Conservation (phyloP, 2,888 invertebrate genomes). For the Troides aeacus region DNA sequence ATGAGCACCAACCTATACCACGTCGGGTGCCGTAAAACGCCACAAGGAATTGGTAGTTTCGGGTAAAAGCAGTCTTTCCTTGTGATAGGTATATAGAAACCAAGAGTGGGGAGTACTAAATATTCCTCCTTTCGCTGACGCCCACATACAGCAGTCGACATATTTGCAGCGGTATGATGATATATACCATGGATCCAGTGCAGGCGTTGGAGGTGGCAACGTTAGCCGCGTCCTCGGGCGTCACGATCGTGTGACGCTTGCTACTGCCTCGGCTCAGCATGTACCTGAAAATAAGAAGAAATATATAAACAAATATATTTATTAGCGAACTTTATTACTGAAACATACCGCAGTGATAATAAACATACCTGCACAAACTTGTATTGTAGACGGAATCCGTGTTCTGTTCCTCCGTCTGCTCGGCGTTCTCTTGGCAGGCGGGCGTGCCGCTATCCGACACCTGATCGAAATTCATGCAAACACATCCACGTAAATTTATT, state of each 20-base stretch:
- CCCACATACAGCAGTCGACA: no score
- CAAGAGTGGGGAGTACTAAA: no score
- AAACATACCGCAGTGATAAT: not conserved
- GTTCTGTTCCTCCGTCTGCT: constrained; percentile 58
- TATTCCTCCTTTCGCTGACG: no score
- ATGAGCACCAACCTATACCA: no score
- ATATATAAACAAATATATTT: no score
- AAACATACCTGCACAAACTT: constrained; percentile 61
- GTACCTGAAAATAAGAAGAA: constrained; percentile 77
- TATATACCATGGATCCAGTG: constrained; percentile 61
- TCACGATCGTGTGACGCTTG: constrained; percentile 89
- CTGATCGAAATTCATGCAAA: constrained; percentile 38
- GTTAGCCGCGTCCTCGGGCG: constrained; percentile 82
- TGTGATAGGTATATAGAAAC: no score
- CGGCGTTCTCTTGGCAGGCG: constrained; percentile 44
- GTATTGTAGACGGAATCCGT: constrained; percentile 60
- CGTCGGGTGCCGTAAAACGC: no score
- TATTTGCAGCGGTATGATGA: not conserved
- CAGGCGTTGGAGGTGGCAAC: constrained; percentile 48
- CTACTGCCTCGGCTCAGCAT: constrained; percentile 87
- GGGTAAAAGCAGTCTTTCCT: no score
- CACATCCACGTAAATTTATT: no score
- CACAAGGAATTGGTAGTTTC: no score
- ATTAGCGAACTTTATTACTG: not conserved
- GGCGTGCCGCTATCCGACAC: constrained; percentile 63